Evolutionary conservation across 1,140 invertebrate species (phyloP).

Genomic region (Hylaeus volcanicus): DNA sequence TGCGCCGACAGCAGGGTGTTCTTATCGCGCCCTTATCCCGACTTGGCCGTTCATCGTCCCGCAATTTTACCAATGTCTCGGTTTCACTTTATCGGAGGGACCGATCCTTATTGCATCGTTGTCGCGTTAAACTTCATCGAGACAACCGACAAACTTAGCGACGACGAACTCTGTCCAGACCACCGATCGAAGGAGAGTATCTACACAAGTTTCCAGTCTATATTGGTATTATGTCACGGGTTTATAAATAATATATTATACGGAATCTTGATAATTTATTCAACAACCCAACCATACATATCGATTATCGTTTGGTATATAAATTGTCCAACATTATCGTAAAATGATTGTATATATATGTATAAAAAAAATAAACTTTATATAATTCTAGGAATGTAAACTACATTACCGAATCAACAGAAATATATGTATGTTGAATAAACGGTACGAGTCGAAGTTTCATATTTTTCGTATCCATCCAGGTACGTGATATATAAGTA

Average conservation of each 20-base stretch:
- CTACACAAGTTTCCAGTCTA: neutral
- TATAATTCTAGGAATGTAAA: neutral
- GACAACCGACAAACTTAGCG: too few relatives aligned
- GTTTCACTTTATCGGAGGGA: too few relatives aligned
- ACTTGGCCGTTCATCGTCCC: too few relatives aligned
- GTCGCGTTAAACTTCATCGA: too few relatives aligned
- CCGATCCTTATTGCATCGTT: too few relatives aligned
- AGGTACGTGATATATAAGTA: neutral
- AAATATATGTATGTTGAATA: neutral
- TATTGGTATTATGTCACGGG: neutral
- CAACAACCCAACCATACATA: neutral
- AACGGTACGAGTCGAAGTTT: neutral
- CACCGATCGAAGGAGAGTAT: neutral
- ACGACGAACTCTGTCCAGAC: too few relatives aligned
- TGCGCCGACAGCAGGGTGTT: conserved; percentile 38
- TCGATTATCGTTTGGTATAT: neutral
- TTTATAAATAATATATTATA: neutral
- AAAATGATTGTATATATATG: neutral
- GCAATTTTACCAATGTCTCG: too few relatives aligned
- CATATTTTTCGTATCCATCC: too few relatives aligned
- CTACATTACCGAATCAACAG: neutral
- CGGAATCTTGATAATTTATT: too few relatives aligned
- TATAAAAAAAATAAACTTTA: neutral
- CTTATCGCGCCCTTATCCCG: neutral
- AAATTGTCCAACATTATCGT: too few relatives aligned